Base-by-base conservation (phyloP, 2,888 invertebrate genomes). In the Apotomis turbidana region DNA sequence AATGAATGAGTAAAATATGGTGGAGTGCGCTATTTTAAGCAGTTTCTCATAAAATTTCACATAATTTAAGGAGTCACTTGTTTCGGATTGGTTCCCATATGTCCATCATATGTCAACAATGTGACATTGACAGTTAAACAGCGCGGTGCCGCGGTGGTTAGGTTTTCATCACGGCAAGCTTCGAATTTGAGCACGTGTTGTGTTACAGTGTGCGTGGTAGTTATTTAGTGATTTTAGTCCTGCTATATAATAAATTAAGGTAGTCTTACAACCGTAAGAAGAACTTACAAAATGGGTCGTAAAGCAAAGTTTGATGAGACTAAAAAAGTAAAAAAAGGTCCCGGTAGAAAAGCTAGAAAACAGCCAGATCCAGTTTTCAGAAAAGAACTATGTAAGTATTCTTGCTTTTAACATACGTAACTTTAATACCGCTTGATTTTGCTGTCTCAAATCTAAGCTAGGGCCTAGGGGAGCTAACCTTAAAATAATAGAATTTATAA, bases 331-430 rank as follows among this genome's bases (percentile, higher is more conserved):
- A 97, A 97, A 84, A 96, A 96, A 80, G 98, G 98, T 0, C 97
- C 97, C 8, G 98, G 98, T 0, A 95, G 96, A 76, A 98, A 98
- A 89, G 94, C 97, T 0, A 96, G 96, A 78, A 98, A 98, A 84
- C 98, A 98, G 84, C 95, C 95, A 58, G 96, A 97, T 79, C 98
- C 98, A 1, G 93, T 94, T 62, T 95, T 96, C 83, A 94, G 95
- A 72, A 95, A 95, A 82, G 92, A 94, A 79, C 84, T 93, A 36
- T 76, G 93, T 93, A 80, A 90, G 93, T 90, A 77, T 70, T 46
- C n/a, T 46, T 9, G 36, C 8, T 27, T 66, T 1, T 49, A 58
- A 58, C 5, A 12, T 38, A 13, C 3, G 46, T 8, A 36, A 57
- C 6, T 59, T 13, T 41, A 0, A 38, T 8, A 27, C 27, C 27